Conservation (phyloP, 2,888 invertebrate genomes). For the Cyclophora punctaria region DNA sequence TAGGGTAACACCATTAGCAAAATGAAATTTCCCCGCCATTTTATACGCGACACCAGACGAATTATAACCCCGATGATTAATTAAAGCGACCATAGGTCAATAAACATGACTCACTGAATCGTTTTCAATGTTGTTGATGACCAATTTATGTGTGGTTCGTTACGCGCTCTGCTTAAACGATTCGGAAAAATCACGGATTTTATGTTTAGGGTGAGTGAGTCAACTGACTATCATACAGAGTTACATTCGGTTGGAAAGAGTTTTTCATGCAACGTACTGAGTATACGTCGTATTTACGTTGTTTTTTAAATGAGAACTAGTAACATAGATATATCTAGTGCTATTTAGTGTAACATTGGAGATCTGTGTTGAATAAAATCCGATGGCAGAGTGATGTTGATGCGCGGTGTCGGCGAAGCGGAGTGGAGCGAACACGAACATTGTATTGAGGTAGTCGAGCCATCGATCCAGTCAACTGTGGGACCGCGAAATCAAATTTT, state of each 20-base stretch:
- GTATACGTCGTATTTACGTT: too few relatives aligned
- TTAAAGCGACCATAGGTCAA: constrained; percentile 55
- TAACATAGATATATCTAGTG: too few relatives aligned
- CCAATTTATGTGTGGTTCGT: constrained; percentile 35
- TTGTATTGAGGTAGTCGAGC: constrained; percentile 15
- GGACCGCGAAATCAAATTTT: constrained; percentile 30
- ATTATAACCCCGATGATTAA: constrained; percentile 42
- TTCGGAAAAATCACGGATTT: constrained; percentile 29
- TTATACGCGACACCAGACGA: constrained; percentile 23
- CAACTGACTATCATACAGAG: too few relatives aligned
- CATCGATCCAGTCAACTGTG: constrained; percentile 29
- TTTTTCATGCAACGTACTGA: too few relatives aligned
- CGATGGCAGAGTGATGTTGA: neutral
- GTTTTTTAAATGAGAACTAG: too few relatives aligned
- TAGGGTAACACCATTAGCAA: constrained; percentile 46
- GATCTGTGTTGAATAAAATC: too few relatives aligned
- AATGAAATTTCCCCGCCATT: constrained; percentile 35
- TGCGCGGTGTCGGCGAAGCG: constrained; percentile 12
- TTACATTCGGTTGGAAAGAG: too few relatives aligned
- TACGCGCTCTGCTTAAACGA: constrained; percentile 29
- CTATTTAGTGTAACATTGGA: too few relatives aligned
- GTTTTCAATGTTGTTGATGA: constrained; percentile 32
- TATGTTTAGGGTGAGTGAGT: constrained; percentile 18
- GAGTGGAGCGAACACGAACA: constrained; percentile 9
- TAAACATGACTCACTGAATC: constrained; percentile 45